These are phyloP conservation scores for Sturnus vulgaris DNA, from an alignment of 2,113 vertebrate genomes.

Conservation along the genomic window DNA sequence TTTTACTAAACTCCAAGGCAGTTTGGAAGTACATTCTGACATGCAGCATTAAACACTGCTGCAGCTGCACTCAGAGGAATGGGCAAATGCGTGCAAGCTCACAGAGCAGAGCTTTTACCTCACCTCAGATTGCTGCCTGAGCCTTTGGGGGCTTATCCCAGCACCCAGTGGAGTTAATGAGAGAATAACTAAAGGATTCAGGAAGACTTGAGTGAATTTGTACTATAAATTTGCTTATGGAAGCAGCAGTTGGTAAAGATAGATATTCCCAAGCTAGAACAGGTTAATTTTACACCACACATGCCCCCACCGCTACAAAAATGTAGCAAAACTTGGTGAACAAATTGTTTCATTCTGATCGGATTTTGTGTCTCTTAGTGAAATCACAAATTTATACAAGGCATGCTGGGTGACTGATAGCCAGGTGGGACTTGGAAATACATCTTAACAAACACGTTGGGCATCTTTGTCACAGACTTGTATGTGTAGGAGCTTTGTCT, in stretches of 20 bases:
- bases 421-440: background rate
- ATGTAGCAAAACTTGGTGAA: background rate
- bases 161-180: background rate
- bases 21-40: constrained; percentile 12
- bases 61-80: background rate
- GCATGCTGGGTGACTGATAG: background rate
- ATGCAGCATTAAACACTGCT: constrained; percentile 1
- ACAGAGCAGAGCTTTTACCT: background rate
- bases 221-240: background rate
- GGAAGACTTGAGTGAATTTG: background rate
- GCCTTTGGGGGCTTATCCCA: background rate
- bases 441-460: background rate
- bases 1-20: constrained; percentile 6
- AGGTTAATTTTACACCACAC: background rate
- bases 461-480: background rate
- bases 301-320: rapidly evolving
- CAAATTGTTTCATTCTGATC: background rate
- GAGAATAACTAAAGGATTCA: background rate
- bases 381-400: background rate
- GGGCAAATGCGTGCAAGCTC: background rate
- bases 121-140: background rate
- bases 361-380: background rate
- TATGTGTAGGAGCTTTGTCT: background rate
- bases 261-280: background rate
- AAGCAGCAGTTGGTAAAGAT: background rate